These are phyloP conservation scores for Sthenelais limicola DNA, from an alignment of 2,888 invertebrate genomes.

Conservation along the genomic window DNA sequence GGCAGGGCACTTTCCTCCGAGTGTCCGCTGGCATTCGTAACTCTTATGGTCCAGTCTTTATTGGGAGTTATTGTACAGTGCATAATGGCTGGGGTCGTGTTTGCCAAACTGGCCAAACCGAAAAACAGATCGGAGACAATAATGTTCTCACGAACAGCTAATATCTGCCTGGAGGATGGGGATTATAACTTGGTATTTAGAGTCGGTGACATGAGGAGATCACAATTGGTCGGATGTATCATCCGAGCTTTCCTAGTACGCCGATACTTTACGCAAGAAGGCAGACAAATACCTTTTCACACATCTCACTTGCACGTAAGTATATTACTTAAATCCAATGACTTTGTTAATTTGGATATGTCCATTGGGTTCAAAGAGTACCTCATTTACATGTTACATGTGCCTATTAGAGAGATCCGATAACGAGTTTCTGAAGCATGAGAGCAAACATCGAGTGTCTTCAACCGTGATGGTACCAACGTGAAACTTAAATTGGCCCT, in stretches of 20 bases:
- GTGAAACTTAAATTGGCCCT: too few relatives aligned
- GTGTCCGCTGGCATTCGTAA: slow-evolving; percentile 79
- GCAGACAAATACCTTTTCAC: slow-evolving; percentile 92
- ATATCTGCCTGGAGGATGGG: slow-evolving; percentile 79
- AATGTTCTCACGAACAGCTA: slow-evolving; percentile 91
- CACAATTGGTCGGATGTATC: slow-evolving; percentile 81
- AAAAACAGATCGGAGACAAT: slow-evolving; percentile 95
- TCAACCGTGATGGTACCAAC: too few relatives aligned
- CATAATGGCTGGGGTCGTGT: slow-evolving; percentile 84
- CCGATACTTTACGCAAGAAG: slow-evolving; percentile 91
- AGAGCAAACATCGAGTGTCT: too few relatives aligned
- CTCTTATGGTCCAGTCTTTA: slow-evolving; percentile 92
- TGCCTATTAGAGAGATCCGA: too few relatives aligned
- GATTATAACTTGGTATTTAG: slow-evolving; percentile 70
- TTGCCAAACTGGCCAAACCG: slow-evolving; percentile 90
- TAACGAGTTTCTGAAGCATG: too few relatives aligned
- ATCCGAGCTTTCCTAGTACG: slow-evolving; percentile 94
- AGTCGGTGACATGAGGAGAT: slow-evolving; percentile 71
- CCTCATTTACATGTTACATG: too few relatives aligned
- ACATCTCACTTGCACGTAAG: slow-evolving; percentile 91
- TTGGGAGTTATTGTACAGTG: slow-evolving; percentile 83
- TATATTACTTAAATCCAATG: neutral
- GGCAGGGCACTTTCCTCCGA: slow-evolving; percentile 46
- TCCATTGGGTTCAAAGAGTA: too few relatives aligned
- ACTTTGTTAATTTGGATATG: too few relatives aligned